These are phyloP conservation scores for Latrodectus geometricus DNA, from an alignment of 1,140 invertebrate genomes.

Conservation along the genomic window DNA sequence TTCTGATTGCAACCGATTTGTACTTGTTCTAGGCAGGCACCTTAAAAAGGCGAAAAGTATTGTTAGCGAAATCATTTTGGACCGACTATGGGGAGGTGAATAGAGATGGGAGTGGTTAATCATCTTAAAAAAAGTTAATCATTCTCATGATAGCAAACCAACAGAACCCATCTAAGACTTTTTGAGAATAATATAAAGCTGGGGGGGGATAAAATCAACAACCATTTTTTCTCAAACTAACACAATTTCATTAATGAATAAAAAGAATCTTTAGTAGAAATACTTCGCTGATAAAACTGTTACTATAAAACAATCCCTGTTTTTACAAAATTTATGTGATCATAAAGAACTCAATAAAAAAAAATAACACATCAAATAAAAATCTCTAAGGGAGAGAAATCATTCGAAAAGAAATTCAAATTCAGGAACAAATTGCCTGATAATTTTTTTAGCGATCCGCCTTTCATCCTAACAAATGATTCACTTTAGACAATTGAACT, in stretches of 20 bases:
- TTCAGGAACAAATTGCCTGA: neutral
- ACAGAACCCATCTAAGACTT: too few relatives aligned
- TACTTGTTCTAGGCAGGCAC: conserved; percentile 5
- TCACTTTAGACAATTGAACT: neutral
- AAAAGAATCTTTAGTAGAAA: too few relatives aligned
- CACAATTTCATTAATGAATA: too few relatives aligned
- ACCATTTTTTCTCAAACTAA: too few relatives aligned
- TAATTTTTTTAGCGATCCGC: neutral
- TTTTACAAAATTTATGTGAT: too few relatives aligned
- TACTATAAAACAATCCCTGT: too few relatives aligned
- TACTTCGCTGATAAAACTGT: too few relatives aligned
- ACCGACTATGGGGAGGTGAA: neutral
- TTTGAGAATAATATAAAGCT: too few relatives aligned
- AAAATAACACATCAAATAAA: too few relatives aligned
- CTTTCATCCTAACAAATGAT: neutral
- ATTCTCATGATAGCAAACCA: neutral
- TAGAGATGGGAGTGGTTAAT: neutral
- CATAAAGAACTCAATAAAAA: too few relatives aligned
- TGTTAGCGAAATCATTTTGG: conserved; percentile 12
- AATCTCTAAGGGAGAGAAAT: neutral
- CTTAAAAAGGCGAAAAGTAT: conserved; percentile 29
- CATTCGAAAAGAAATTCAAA: neutral
- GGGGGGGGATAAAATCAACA: too few relatives aligned
- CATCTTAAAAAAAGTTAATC: neutral
- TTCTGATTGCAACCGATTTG: conserved; percentile 38